Base-by-base conservation (phyloP, 2,797 vertebrate species). In the Sebastes iracundus region DNA sequence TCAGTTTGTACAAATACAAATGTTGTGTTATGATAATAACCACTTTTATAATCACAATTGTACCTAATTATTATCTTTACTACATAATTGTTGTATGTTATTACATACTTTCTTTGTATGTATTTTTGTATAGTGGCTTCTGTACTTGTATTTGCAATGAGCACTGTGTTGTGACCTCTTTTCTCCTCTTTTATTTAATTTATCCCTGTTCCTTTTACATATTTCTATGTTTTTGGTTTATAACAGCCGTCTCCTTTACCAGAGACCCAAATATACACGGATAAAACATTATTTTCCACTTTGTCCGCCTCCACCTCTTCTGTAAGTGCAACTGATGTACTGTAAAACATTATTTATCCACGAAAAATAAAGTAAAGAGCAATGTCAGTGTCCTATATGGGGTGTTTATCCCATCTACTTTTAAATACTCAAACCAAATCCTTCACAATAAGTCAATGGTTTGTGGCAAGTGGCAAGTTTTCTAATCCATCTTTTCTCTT, bases 261-360 rank as follows among this genome's bases (percentile, higher is more conserved):
- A n/a, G 8, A 52, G 0, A 23, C 9, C 6, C 49, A 49, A 49
- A 60, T 6, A 28, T 3, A 46, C 9, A 35, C 2, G 5, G 10
- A 53, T 28, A 27, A 11, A 52, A 61, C 7, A 16, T 30, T 46
- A 0, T 46, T 53, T 32, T 25, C 12, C 27, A 27, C 27, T 46
- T 33, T 3, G 4, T 35, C 8, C 11, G 6, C 12, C 22, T 27
- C 22, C 22, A 49, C 33, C 13, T 33, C 6, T 33, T 49, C 53
- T n/a, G 0, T 18, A 30, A 22, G 32, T 64, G 49, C 52, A 64
- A 49, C 65, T 66, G 38, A 59, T 46, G 3, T 20, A 20, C 42
- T 66, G 22, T 30, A 63, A 59, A n/a, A 23, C 69, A 49, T 72
- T n/a, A 78, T 52, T 63, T 69, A 53, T 6, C 25, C n/a, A 80